phyloP scores from a whole-genome alignment of 1,140 invertebrate species.

The Choristoneura fumiferana region DNA sequence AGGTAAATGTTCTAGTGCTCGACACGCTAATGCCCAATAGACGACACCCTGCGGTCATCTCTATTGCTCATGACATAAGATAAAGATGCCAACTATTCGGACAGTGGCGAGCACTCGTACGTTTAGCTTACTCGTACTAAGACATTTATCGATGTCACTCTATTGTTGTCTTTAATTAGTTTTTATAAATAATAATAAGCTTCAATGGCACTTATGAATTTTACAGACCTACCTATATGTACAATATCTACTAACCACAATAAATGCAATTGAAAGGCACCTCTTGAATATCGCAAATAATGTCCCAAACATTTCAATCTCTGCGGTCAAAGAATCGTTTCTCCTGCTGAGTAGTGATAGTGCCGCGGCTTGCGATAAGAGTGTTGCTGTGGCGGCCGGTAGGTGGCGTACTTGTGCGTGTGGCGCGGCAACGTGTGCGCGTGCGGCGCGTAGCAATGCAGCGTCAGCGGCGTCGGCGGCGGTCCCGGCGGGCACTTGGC shows the following conservation, averaged over 20 bases:
- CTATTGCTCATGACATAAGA: no score
- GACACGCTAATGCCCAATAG: no score
- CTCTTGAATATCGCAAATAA: slow-evolving; percentile 29
- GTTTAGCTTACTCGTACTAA: no score
- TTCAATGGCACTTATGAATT: slow-evolving; percentile 18
- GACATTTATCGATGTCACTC: no score
- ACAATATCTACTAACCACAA: slow-evolving; percentile 22
- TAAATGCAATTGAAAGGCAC: slow-evolving; percentile 5
- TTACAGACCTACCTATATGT: slow-evolving; percentile 11
- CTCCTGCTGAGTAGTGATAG: slow-evolving; percentile 74
- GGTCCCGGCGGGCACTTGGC: slow-evolving; percentile 66
- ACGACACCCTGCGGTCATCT: no score
- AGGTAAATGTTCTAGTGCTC: no score
- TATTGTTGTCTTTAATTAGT: not conserved
- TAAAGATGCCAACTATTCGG: no score
- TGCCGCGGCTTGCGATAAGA: slow-evolving; percentile 71
- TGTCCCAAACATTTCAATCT: slow-evolving; percentile 12
- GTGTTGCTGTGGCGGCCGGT: slow-evolving; percentile 69
- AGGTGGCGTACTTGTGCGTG: slow-evolving; percentile 70
- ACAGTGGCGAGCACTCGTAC: no score
- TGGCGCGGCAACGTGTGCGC: slow-evolving; percentile 57
- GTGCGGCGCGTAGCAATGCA: slow-evolving; percentile 69
- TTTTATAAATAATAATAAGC: slow-evolving; percentile 14
- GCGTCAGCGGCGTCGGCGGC: slow-evolving; percentile 60
- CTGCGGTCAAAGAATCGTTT: slow-evolving; percentile 72